Conservation (phyloP, 2,113 vertebrate genomes). For the Xyliphius kryptos region DNA sequence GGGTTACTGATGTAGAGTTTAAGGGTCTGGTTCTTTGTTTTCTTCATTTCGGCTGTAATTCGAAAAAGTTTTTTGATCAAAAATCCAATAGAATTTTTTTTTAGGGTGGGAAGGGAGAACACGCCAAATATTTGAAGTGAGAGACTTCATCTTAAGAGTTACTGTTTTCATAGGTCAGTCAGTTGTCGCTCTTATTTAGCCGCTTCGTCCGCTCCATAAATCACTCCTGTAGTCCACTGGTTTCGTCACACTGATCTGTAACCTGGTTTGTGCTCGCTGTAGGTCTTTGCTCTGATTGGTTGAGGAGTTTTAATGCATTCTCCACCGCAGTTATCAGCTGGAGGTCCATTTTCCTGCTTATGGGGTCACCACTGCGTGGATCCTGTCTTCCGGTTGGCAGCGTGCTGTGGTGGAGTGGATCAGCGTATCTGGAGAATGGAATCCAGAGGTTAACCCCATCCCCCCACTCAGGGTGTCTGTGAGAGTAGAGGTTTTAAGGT, state of each 20-base stretch:
- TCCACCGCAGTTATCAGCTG: neutral
- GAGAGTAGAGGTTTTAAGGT: too few relatives aligned
- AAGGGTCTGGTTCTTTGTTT: neutral
- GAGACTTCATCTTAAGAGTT: conserved; percentile 1
- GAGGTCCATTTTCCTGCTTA: too few relatives aligned
- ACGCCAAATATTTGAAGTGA: conserved; percentile 1
- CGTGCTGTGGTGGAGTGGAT: too few relatives aligned
- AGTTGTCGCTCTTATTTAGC: conserved; percentile 3
- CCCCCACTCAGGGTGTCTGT: too few relatives aligned
- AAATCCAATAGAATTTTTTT: neutral
- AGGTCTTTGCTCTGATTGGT: neutral
- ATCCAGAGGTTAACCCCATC: too few relatives aligned
- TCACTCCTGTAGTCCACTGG: neutral
- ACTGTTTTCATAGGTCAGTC: neutral
- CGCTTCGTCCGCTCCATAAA: too few relatives aligned
- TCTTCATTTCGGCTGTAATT: neutral
- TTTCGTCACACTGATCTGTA: neutral
- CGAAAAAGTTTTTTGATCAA: neutral
- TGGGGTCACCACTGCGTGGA: neutral
- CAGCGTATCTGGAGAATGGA: too few relatives aligned
- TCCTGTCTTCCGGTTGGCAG: neutral
- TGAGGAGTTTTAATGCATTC: neutral
- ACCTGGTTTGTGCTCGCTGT: neutral
- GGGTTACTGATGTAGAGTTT: neutral
- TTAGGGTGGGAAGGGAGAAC: neutral